Evolutionary conservation across 2,888 invertebrate genomes (phyloP).

Genomic region (Acrocyrtus sp.): DNA sequence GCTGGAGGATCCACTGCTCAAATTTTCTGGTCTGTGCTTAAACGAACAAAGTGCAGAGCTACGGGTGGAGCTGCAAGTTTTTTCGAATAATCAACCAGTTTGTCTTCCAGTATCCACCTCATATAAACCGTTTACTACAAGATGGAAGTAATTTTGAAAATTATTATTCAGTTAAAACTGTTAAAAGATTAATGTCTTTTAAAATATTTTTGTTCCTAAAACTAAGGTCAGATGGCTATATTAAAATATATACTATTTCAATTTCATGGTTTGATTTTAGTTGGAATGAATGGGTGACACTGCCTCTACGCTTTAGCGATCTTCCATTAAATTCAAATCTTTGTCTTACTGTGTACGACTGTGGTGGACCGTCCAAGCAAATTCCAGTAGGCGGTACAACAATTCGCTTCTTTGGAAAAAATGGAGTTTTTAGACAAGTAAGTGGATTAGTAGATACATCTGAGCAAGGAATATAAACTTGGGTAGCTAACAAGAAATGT

Average conservation of each 20-base stretch:
- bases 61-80: constrained; percentile 83
- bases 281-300: constrained; percentile 97
- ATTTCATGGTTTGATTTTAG: constrained; percentile 68
- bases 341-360: constrained; percentile 90
- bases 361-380: constrained; percentile 84
- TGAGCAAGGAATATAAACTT: too few species aligned
- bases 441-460: neutral
- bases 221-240: neutral
- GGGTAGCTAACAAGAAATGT: too few species aligned
- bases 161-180: neutral
- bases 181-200: neutral
- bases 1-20: constrained; percentile 86
- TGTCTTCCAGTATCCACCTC: constrained; percentile 89
- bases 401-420: constrained; percentile 93
- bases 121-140: constrained; percentile 89
- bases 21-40: constrained; percentile 89
- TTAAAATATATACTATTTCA: constrained; percentile 3
- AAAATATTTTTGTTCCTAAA: too few species aligned
- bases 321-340: constrained; percentile 87
- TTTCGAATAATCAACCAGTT: constrained; percentile 71
- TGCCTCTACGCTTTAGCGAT: constrained; percentile 92
- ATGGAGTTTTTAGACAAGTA: constrained; percentile 88
- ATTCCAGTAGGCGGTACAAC: constrained; percentile 93
- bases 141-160: constrained; percentile 82
- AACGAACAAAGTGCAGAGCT: constrained; percentile 80